phyloP scores from a whole-genome alignment of 1,140 invertebrate genomes.

The Contarinia nasturtii region DNA sequence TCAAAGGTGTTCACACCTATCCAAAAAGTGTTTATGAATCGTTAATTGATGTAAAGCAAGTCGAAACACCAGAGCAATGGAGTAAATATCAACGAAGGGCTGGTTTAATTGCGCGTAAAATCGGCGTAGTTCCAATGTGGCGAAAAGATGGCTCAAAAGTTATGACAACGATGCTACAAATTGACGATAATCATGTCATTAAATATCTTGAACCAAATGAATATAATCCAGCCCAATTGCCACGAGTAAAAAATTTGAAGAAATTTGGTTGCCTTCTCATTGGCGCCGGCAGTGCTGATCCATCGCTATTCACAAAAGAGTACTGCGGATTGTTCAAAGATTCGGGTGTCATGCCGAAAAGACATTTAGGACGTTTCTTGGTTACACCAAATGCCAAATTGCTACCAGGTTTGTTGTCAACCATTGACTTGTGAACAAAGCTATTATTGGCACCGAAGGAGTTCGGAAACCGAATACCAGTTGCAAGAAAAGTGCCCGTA shows the following conservation, averaged over 20 bases:
- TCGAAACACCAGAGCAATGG: conserved; percentile 38
- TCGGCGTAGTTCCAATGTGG: conserved; percentile 88
- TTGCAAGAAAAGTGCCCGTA: no score
- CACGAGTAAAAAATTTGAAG: conserved; percentile 17
- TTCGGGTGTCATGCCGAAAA: conserved; percentile 79
- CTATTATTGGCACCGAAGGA: no score
- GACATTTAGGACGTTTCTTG: conserved; percentile 61
- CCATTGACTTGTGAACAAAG: no score
- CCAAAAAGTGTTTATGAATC: conserved; percentile 24
- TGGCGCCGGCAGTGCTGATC: conserved; percentile 78
- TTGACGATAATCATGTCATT: conserved; percentile 91
- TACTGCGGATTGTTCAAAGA: conserved; percentile 76
- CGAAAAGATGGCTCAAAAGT: conserved; percentile 64
- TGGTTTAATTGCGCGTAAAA: conserved; percentile 82
- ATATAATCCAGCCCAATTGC: conserved; percentile 35
- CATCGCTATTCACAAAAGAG: conserved; percentile 66
- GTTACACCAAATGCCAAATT: conserved; percentile 74
- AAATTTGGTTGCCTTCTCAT: conserved; percentile 58
- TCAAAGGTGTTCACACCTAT: conserved; percentile 23
- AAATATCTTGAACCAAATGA: conserved; percentile 75
- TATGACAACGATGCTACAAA: conserved; percentile 68
- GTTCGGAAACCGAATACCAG: no score
- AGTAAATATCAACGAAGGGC: conserved; percentile 37
- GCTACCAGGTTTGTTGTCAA: conserved; percentile 41
- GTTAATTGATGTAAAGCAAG: conserved; percentile 29